phyloP scores from a whole-genome alignment of 2,888 invertebrate genomes.

The Biston betularia region DNA sequence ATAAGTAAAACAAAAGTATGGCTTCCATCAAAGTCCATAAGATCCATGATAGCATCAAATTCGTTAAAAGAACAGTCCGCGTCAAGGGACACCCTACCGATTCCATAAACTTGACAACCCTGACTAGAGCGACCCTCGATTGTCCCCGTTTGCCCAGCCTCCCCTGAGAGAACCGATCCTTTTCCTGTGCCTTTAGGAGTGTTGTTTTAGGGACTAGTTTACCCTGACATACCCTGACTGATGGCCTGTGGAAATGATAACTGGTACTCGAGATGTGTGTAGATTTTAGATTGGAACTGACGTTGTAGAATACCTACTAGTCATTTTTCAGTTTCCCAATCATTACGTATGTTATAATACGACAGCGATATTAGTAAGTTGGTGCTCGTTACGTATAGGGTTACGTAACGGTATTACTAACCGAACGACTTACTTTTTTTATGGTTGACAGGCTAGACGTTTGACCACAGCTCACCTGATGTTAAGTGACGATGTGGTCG shows the following conservation, averaged over 20 bases:
- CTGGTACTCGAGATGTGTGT: conserved; percentile 1
- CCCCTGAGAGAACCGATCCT: conserved; percentile 17
- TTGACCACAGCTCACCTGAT: too few relatives aligned
- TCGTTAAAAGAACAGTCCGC: not conserved
- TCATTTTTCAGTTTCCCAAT: not conserved
- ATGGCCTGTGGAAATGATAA: conserved; percentile 6
- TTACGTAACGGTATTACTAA: too few relatives aligned
- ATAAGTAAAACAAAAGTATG: too few relatives aligned
- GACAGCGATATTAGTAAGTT: too few relatives aligned
- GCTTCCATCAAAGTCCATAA: too few relatives aligned
- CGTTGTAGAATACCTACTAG: not conserved
- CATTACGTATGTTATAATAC: too few relatives aligned
- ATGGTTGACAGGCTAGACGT: too few relatives aligned
- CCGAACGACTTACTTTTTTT: too few relatives aligned
- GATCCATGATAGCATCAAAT: not conserved
- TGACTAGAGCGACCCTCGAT: conserved; percentile 25
- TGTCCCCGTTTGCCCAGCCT: conserved; percentile 24
- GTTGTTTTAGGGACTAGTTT: conserved; percentile 25
- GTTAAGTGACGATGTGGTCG: too few relatives aligned
- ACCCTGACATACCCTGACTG: conserved; percentile 11
- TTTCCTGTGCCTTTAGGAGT: conserved; percentile 13
- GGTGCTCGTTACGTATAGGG: too few relatives aligned
- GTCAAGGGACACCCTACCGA: not conserved
- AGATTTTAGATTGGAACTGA: conserved; percentile 5
- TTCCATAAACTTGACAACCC: conserved; percentile 7